Base-by-base conservation (phyloP, 2,888 invertebrate genomes). In the Unio pictorum region DNA sequence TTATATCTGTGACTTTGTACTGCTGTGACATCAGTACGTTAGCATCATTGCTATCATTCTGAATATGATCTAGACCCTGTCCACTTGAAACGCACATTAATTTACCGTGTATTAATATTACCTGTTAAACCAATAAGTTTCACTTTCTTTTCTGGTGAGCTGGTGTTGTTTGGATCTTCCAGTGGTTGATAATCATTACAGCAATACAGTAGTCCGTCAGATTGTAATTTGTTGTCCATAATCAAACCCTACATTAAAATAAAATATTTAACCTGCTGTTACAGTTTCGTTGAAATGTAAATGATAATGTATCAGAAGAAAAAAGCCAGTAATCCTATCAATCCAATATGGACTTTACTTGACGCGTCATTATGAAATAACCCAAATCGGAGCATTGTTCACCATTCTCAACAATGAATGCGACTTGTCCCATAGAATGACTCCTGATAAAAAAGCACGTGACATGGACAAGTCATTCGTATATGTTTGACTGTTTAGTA, bases 111-210 rank as follows among this genome's bases (percentile, higher is more conserved):
- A 23, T 23, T 23, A 28, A 20, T 55, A 3, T 23, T 66, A 74
- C 74, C 71, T 65, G 74, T 74, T 8, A 74, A 54, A 28, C 66
- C 61, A 18, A 58, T 34, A 3, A 74, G 62, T 28, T 67, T 60
- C 17, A 71, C 62, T 56, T 67, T 57, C 11, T 66, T 55, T 28
- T 66, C 58, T 11, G 55, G 55, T 4, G 75, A 75, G 17, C 23
- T 20, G 3, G 63, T 30, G 45, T 75, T 63, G 26, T 63, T 65
- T 18, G 75, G 75, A 60, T 75, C 64, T 20, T 20, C 75, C 57
- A 55, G 30, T 4, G 75, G 75, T 54, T 75, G 75, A 65, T 65
- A 75, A 0, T 34, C 20, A 66, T 68, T 75, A 60, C 64, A 57
- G 54, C 65, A 67, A 2, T 23, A 23, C 23, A 61, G 34, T 4